A percentile compares a stretch with the other conserved stretches of the same genome.
phyloP scores from a whole-genome alignment of 2,113 vertebrate species.

The Colossoma macropomum region DNA sequence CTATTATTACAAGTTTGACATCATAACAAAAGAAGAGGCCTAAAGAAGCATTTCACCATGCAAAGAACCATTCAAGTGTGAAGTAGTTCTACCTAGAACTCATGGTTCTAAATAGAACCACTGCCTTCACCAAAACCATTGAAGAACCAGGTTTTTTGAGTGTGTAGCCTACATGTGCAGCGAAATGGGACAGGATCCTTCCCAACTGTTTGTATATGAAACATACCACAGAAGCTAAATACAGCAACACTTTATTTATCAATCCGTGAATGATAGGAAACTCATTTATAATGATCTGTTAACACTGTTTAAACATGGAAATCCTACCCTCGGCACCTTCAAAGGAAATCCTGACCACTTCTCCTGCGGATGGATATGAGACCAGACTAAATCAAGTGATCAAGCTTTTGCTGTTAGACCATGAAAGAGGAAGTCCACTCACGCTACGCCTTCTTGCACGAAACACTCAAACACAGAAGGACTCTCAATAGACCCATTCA shows the following conservation, averaged over 20 bases:
- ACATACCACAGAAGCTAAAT: neutral
- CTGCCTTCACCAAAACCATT: no score
- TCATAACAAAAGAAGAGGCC: no score
- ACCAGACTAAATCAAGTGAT: neutral
- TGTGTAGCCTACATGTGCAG: no score
- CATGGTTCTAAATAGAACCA: no score
- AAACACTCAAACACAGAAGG: neutral
- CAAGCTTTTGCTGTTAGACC: neutral
- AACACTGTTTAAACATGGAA: constrained; percentile 14
- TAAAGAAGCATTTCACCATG: no score
- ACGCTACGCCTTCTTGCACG: neutral
- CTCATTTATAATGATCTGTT: constrained; percentile 23
- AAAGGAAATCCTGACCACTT: constrained; percentile 12
- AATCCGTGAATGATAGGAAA: neutral
- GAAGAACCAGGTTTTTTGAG: no score
- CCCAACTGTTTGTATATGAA: neutral
- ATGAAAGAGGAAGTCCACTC: neutral
- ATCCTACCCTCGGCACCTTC: constrained; percentile 13
- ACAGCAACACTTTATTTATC: no score
- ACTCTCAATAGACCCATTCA: neutral
- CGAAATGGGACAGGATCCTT: no score
- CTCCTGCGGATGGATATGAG: neutral
- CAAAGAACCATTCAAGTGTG: no score
- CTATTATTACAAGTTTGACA: no score
- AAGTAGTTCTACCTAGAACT: no score